Evolutionary conservation across 2,113 vertebrate species (phyloP), one percentile per base, ranked within the genome.

Genomic region (Eurypyga helias): DNA sequence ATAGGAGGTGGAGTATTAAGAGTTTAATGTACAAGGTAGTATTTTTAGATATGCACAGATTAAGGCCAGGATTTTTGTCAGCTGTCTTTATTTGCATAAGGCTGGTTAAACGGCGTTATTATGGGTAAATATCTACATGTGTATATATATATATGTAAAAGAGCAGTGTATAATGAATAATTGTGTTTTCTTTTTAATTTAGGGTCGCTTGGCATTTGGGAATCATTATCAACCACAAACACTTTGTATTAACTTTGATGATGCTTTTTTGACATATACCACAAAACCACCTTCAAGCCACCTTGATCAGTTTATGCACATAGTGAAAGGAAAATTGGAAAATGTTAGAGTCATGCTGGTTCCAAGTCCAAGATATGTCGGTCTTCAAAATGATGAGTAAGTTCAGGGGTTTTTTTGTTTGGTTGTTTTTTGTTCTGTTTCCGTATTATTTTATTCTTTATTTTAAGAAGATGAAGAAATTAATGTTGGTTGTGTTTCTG

Each of bases 211-310:
- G 97, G 99, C 99, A 1, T 99, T 99, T 97, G 99, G 99, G 77
- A 99, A 99, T 98, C 99, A 99, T 93, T 98, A 99, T 97, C 99
- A 99, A 36, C 99, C 99, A 13, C 99, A 99, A 93, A 99, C 99
- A 46, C 96, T 99, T 67, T 99, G 99, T 60, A 98, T 99, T 95
- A 99, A 99, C 94, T 99, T 99, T 91, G 99, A 99, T 85, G 99
- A 99, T 79, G 99, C 99, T 89, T 99, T 99, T 97, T 96, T 99
- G 96, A 99, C 99, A 0, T 99, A 99, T 0, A 98, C 99, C 89
- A 99, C 99, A 91, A 99, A 99, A 96, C 99, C 99, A n/a, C 99
- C 99, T 67, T 99, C 99, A 26, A 99, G 99, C 97, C 99, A 99
- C 93, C 98, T 99, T 75, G 99, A 99, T 96, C 99, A 99, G 87